Conservation (phyloP, 2,888 invertebrate species). For the Drosophila quasianomalipes region DNA sequence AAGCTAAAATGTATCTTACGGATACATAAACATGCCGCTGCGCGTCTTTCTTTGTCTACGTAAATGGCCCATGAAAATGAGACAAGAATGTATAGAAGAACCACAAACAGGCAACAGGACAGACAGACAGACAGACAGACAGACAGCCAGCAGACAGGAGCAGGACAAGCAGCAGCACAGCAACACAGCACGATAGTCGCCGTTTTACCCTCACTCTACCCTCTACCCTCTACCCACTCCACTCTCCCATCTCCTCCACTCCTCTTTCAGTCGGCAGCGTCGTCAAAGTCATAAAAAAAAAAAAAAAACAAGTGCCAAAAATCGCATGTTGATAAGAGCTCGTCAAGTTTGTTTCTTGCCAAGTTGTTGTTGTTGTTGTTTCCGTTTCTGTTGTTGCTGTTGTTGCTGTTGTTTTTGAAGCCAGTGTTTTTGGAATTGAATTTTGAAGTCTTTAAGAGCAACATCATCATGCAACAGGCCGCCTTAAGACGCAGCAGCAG, state of each 20-base stretch:
- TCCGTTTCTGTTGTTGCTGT: background rate
- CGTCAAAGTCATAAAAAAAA: conserved; percentile 71
- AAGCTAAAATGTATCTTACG: conserved; percentile 74
- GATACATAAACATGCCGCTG: conserved; percentile 75
- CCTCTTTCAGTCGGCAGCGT: conserved; percentile 20
- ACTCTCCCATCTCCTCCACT: background rate
- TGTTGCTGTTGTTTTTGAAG: background rate
- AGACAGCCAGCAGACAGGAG: conserved; percentile 6
- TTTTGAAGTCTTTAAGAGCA: conserved; percentile 8
- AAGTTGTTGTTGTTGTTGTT: background rate
- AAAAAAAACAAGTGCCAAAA: conserved; percentile 73
- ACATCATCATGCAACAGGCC: conserved; percentile 25
- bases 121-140: background rate
- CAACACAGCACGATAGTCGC: conserved; percentile 67
- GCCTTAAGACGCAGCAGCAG: background rate
- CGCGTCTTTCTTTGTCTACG: conserved; percentile 70
- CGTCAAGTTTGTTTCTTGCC: conserved; percentile 43
- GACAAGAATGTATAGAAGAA: conserved; percentile 67
- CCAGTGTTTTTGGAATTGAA: conserved; percentile 14
- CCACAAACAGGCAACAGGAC: conserved; percentile 31
- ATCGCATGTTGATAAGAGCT: conserved; percentile 73
- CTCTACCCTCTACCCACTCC: no score
- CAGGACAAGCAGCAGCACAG: conserved; percentile 36
- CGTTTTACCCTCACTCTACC: conserved; percentile 9
- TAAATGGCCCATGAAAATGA: conserved; percentile 81